These are phyloP conservation scores for Pseudorectes ferrugineus DNA, from an alignment of 2,113 vertebrate genomes.

Conservation along the genomic window DNA sequence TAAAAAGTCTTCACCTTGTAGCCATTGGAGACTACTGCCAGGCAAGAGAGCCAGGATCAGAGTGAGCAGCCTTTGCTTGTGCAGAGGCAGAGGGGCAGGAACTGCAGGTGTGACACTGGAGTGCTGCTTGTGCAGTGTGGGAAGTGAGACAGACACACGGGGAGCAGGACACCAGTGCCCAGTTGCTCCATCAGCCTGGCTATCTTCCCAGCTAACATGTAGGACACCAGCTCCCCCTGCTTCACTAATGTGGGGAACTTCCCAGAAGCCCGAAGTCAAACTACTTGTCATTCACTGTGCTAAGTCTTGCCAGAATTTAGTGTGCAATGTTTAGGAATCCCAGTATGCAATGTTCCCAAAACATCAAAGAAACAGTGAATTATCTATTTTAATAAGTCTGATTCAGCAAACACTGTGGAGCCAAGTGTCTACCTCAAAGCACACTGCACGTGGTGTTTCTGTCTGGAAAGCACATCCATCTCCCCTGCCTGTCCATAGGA, in stretches of 20 bases:
- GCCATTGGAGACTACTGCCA: background rate
- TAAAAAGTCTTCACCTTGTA: background rate
- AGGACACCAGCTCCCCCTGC: background rate
- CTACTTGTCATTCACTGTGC: background rate
- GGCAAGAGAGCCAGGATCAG: background rate
- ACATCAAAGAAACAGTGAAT: background rate
- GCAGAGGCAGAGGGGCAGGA: background rate
- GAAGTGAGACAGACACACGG: fast-evolving
- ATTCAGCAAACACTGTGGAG: background rate
- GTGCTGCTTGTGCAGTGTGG: fast-evolving
- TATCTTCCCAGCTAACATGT: background rate
- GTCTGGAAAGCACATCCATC: background rate
- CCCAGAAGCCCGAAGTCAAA: background rate
- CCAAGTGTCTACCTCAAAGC: background rate
- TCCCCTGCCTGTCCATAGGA: background rate
- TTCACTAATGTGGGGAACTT: background rate
- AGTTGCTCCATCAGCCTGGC: fast-evolving
- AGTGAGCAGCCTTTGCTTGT: background rate
- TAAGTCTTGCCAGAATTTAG: background rate
- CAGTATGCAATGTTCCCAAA: background rate
- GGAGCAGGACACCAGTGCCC: background rate
- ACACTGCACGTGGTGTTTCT: fast-evolving
- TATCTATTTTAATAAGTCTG: background rate
- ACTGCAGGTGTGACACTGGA: too few relatives aligned
- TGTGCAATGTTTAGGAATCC: background rate